Evolutionary conservation across 2,113 vertebrate species (phyloP).

Genomic region (Pachycephala philippinensis): DNA sequence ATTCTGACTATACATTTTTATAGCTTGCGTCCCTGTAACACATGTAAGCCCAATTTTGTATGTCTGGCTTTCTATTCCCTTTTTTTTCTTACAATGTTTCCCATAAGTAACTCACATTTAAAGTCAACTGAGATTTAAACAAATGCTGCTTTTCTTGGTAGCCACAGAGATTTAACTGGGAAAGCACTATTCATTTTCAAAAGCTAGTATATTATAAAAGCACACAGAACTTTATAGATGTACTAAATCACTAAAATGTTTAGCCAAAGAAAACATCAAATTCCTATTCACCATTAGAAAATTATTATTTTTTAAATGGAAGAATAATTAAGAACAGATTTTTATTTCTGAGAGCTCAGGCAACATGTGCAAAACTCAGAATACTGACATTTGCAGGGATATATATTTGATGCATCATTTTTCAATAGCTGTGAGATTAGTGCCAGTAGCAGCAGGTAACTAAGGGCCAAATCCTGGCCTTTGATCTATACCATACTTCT

Average conservation of each 20-base stretch:
- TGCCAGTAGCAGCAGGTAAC: slow-evolving; percentile 22
- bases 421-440: background rate
- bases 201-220: background rate
- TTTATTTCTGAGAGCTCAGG: slow-evolving; percentile 41
- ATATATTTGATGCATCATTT: slow-evolving; percentile 35
- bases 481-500: background rate
- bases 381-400: slow-evolving; percentile 31
- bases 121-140: background rate
- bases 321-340: slow-evolving; percentile 49
- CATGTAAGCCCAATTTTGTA: background rate
- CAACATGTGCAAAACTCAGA: slow-evolving; percentile 29
- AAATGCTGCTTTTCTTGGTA: background rate
- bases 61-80: background rate
- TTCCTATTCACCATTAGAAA: background rate
- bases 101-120: background rate
- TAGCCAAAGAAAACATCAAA: slow-evolving; percentile 2
- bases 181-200: background rate
- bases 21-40: background rate
- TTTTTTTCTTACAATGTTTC: background rate
- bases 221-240: background rate
- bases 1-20: background rate
- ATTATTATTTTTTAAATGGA: background rate
- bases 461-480: background rate
- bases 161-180: background rate
- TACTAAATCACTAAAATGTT: background rate